Base-by-base conservation (phyloP, 2,113 vertebrate species). In the Tautogolabrus adspersus region DNA sequence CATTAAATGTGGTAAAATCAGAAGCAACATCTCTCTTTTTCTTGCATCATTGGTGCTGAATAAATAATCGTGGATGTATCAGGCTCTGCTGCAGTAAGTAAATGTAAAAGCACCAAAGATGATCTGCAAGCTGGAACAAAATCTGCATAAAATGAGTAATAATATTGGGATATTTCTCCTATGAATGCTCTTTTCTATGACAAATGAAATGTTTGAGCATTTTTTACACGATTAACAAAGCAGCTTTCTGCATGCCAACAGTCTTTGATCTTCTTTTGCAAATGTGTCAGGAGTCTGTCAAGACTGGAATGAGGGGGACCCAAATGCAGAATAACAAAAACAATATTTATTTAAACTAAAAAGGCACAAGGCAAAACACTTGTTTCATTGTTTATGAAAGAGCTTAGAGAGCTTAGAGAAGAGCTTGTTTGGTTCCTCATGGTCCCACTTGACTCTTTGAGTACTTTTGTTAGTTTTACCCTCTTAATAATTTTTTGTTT, bases 21-120 rank as follows among this genome's bases (percentile, higher is more conserved):
- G 21, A 77, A 44, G 8, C 61, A 44, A 8, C 46, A 23, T 72
- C 21, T 8, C 18, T 66, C 26, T 13, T 6, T 21, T 18, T n/a
- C 7, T 54, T 56, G 38, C 11, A 0, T 72, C 10, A 73, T 6
- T 65, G 13, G 12, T 37, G 60, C 30, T 49, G 66, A 82, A 77
- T 66, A 40, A 59, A 64, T 58, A 9, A 37, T 60, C 5, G 1
- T 5, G 5, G 26, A 18, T 46, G 5, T 47, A 4, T 46, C 23
- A 47, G 21, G 21, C 26, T 2, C 3, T 46, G 22, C 11, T 79
- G 61, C 51, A 54, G n/a, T 54, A 54, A 12, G 58, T 21, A 13
- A 42, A 3, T 52, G 6, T 8, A 72, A 54, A 40, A 23, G 23
- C 44, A 46, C 12, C 40, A 12, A 42, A 54, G 10, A 51, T 47